Base-by-base conservation (phyloP, 2,888 invertebrate species). In the Plebejus anna region DNA sequence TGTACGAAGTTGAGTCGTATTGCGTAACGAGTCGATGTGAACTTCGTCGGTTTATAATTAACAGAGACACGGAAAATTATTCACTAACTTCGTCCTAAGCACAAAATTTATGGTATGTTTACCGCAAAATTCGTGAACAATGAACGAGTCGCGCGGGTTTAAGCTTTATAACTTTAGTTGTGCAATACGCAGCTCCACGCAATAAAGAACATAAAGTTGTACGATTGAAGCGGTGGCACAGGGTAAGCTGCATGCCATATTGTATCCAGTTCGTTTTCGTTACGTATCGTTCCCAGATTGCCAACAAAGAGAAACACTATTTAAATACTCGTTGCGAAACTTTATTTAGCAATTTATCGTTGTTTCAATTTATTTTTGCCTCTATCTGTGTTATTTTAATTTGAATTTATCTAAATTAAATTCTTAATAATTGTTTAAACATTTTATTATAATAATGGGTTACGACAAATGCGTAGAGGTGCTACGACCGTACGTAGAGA, bases 31-130 rank as follows among this genome's bases (percentile, higher is more conserved):
- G 87, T 88, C 85, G 83, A 85, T 82, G 84, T 85, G 83, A 90
- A 91, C 90, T 91, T 90, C 85, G 84, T 84, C 84, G 84, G 90
- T 89, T 89, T 89, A 92, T 90, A 91, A 91, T 91, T 91, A 91
- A 91, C 92, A 92, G 91, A 91, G 90, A 92, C 91, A 91, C 87
- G 88, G 90, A 90, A 90, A 91, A 92, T 92, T 92, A 92, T 92
- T 92, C 91, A 87, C 88, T 87, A 91, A 92, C 90, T 92, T 92
- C 88, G 86, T 82, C 86, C 87, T 86, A 88, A 89, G 89, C 87
- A 86, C 84, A 85, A 89, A 92, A 92, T 92, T 92, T 92, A 92
- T 92, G 90, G 90, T 89, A 90, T 89, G 88, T 88, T 91, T 89
- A 90, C 91, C 89, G 87, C 90, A 90, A 81, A 80, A 91, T 90